Evolutionary conservation across 2,113 vertebrate genomes (phyloP), one percentile per base, ranked within the genome.

Genomic region (Eonycteris spelaea): DNA sequence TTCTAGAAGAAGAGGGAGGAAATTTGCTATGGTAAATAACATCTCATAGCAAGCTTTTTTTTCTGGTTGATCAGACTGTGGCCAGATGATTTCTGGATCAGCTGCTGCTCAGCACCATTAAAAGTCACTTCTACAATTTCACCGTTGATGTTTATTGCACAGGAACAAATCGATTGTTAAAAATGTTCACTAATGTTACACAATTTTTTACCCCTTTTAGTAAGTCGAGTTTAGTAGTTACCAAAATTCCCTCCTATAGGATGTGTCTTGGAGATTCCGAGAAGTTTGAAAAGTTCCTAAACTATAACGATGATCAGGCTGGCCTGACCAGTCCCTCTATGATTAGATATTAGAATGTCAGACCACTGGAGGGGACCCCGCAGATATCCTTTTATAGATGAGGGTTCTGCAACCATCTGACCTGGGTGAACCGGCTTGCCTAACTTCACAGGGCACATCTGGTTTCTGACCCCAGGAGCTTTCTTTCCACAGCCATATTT

Each of bases 1-100:
- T 95, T 91, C 77, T 55, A 91, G 48, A 94, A 71, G 33, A 80
- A 40, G 43, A 90, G 73, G 43, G 86, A 86, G 22, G 75, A 88
- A 88, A 90, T n/a, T 45, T 33, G 21, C 35, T 13, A 24, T 16
- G 30, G 55, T 55, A 93, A 91, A 63, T 80, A 57, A 51, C n/a
- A 43, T 79, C 24, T 67, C 75, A 85, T 1, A 78, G 71, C 33
- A 68, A 71, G 51, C 73, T 55, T 43, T 57, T 63, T 63, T 48
- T 33, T 13, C 24, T 18, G 38, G 16, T 53, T 71, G 38, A 78
- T 61, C 15, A 35, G 38, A 77, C 71, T 45, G 43, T 89, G 10
- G 53, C 53, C 84, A 82, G 71, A 38, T 55, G 24, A 57, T 65
- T 88, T 90, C 45, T 57, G 90, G 59, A 35, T 38, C 57, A 40